These are phyloP conservation scores for Benthosema pterotum DNA, from an alignment of 2,797 vertebrate species.

Conservation along the genomic window DNA sequence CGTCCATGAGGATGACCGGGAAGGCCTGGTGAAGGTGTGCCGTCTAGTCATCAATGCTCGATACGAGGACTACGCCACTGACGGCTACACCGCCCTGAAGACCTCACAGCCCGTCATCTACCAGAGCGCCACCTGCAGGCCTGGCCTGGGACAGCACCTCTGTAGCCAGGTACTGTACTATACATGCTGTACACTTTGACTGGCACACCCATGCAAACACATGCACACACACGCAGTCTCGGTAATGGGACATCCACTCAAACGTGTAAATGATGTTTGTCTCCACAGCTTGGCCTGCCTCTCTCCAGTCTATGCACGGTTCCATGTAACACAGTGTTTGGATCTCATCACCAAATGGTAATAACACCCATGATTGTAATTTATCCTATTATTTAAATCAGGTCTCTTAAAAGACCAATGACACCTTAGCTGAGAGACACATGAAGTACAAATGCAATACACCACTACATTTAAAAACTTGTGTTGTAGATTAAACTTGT, in stretches of 20 bases:
- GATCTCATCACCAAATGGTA: conserved; percentile 98
- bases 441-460: no score
- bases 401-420: no score
- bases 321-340: conserved; percentile 97
- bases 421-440: no score
- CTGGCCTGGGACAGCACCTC: conserved; percentile 90
- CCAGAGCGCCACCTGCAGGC: conserved; percentile 89
- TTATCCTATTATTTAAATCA: background rate
- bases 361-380: conserved; percentile 30
- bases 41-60: conserved; percentile 89
- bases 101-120: conserved; percentile 90
- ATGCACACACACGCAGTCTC: background rate
- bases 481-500: no score
- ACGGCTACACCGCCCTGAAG: conserved; percentile 87
- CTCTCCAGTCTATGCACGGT: conserved; percentile 92
- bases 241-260: no score
- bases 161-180: conserved; percentile 95
- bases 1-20: conserved; percentile 94
- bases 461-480: no score
- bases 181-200: background rate
- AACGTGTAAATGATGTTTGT: conserved; percentile 17
- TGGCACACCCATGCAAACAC: background rate
- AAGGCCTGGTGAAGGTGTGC: conserved; percentile 92
- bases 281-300: conserved; percentile 88
- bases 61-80: conserved; percentile 90